Evolutionary conservation across 2,113 vertebrate genomes (phyloP).

Genomic region (Empidonax alnorum): DNA sequence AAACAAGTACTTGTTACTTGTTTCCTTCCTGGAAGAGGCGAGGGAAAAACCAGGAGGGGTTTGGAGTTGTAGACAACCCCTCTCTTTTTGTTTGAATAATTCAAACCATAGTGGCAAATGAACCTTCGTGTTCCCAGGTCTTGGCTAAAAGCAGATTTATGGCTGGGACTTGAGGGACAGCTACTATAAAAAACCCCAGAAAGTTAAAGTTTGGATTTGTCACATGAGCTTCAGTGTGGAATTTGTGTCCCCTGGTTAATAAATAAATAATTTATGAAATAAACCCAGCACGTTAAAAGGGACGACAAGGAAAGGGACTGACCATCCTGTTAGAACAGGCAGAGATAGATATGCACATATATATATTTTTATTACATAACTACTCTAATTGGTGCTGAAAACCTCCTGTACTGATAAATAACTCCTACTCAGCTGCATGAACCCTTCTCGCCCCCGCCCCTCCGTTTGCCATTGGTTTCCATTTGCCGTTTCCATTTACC

Average conservation of each 20-base stretch:
- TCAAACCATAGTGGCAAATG: background rate
- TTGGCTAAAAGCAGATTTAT: background rate
- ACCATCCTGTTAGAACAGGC: conserved; percentile 12
- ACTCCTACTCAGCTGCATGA: conserved; percentile 82
- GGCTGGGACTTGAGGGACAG: background rate
- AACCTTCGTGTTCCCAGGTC: background rate
- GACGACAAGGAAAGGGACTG: background rate
- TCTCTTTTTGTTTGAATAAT: background rate
- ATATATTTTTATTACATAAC: conserved; percentile 56
- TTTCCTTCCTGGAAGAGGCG: background rate
- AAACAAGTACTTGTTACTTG: background rate
- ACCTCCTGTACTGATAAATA: conserved; percentile 74
- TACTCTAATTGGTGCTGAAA: conserved; percentile 79
- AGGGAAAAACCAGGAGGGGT: background rate
- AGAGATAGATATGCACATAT: background rate
- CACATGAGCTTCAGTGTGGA: background rate
- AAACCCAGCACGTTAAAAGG: background rate
- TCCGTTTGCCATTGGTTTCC: conserved; percentile 16
- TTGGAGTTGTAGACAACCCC: background rate
- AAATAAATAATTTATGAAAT: background rate
- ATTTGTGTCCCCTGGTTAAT: background rate
- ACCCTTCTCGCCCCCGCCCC: conserved; percentile 55
- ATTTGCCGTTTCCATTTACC: background rate
- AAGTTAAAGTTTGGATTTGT: background rate
- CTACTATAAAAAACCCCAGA: background rate